Percentiles rank a stretch among this genome's conserved stretches.
These are phyloP conservation scores for Dicrostonyx torquatus DNA, from an alignment of 2,797 vertebrate genomes.

Conservation along the genomic window DNA sequence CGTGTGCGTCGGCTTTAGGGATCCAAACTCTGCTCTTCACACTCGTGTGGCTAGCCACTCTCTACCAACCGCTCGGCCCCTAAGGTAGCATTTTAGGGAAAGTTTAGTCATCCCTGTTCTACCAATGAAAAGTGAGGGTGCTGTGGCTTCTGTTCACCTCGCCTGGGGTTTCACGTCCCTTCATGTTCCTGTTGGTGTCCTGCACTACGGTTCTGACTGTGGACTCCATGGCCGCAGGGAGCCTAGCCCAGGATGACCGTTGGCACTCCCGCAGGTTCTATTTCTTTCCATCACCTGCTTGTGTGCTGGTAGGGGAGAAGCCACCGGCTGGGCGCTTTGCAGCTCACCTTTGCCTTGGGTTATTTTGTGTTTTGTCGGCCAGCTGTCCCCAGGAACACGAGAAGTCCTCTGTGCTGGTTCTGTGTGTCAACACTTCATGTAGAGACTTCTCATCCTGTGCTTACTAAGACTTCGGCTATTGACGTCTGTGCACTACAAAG, in stretches of 20 bases:
- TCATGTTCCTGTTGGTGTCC: fast-evolving
- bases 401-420: not conserved
- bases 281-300: not conserved
- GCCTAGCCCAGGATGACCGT: not conserved
- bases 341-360: not conserved
- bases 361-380: not conserved
- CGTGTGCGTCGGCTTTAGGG: not conserved
- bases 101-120: not conserved
- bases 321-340: not conserved
- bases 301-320: not conserved
- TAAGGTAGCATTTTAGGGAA: not conserved
- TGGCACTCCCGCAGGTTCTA: fast-evolving
- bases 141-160: not conserved
- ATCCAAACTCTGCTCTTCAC: not conserved
- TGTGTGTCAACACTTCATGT: not conserved
- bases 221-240: not conserved
- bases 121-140: not conserved
- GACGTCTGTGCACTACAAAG: not conserved
- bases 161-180: no score
- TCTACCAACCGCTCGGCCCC: not conserved
- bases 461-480: not conserved
- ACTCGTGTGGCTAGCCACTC: not conserved
- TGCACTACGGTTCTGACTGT: fast-evolving
- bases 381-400: not conserved
- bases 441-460: not conserved